Conservation (phyloP, 2,888 invertebrate species). For the Litoditis marina region DNA sequence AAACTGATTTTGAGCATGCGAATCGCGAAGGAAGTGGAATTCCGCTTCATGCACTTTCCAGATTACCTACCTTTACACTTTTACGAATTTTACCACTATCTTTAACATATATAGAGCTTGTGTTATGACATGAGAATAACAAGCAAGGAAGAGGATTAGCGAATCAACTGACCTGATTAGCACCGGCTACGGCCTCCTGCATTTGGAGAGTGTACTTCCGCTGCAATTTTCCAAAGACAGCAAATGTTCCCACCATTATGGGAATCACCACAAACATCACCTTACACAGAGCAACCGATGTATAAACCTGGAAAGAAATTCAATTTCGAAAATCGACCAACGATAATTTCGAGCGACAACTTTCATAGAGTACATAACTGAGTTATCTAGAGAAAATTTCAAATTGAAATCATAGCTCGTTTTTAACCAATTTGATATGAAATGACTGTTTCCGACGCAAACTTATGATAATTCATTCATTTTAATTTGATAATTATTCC, state of each 20-base stretch:
- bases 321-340: not conserved
- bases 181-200: conserved; percentile 68
- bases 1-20: too few relatives aligned
- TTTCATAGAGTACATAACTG: not conserved
- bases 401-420: not conserved
- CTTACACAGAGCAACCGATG: conserved; percentile 81
- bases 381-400: not conserved
- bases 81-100: too few relatives aligned
- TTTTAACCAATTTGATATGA: too few relatives aligned
- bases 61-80: too few relatives aligned
- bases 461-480: too few relatives aligned
- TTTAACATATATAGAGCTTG: too few relatives aligned
- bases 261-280: conserved; percentile 85
- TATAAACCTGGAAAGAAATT: conserved; percentile 73
- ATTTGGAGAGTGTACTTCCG: conserved; percentile 78
- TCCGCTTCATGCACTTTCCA: too few relatives aligned
- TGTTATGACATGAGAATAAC: too few relatives aligned
- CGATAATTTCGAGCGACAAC: not conserved
- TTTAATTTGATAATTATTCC: too few relatives aligned
- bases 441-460: too few relatives aligned
- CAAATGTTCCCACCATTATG: conserved; percentile 79
- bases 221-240: conserved; percentile 73
- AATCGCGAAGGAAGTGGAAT: too few relatives aligned
- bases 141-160: too few relatives aligned
- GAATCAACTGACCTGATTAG: conserved; percentile 68